Conservation (phyloP, 2,113 vertebrate genomes). For the Tragelaphus imberbis region DNA sequence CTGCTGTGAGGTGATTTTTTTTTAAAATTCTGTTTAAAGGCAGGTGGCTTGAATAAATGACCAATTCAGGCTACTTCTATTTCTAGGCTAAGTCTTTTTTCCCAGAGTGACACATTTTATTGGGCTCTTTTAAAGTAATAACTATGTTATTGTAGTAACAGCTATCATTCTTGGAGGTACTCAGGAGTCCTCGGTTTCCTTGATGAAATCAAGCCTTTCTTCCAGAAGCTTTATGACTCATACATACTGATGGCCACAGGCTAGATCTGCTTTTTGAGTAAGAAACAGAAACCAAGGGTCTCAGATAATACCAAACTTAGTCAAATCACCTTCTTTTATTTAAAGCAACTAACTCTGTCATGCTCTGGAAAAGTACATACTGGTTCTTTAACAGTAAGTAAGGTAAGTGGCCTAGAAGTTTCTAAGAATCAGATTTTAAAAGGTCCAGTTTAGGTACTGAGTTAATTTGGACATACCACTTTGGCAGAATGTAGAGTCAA, state of each 20-base stretch:
- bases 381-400: neutral
- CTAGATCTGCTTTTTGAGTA: neutral
- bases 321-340: neutral
- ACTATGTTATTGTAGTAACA: neutral
- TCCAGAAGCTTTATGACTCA: neutral
- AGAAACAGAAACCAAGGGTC: neutral
- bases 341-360: neutral
- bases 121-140: neutral
- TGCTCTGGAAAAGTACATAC: neutral
- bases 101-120: neutral
- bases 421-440: neutral
- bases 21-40: neutral
- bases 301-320: neutral
- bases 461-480: neutral
- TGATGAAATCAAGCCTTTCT: conserved; percentile 30
- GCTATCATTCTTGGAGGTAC: neutral
- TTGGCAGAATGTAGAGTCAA: neutral
- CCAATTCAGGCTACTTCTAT: neutral
- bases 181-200: neutral
- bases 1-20: neutral
- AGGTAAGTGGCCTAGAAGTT: neutral
- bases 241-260: neutral
- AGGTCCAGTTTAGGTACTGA: neutral
- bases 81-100: neutral
- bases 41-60: neutral